Evolutionary conservation across 2,113 vertebrate species (phyloP), one percentile per base, ranked within the genome.

Genomic region (Chascanopsetta lugubris): DNA sequence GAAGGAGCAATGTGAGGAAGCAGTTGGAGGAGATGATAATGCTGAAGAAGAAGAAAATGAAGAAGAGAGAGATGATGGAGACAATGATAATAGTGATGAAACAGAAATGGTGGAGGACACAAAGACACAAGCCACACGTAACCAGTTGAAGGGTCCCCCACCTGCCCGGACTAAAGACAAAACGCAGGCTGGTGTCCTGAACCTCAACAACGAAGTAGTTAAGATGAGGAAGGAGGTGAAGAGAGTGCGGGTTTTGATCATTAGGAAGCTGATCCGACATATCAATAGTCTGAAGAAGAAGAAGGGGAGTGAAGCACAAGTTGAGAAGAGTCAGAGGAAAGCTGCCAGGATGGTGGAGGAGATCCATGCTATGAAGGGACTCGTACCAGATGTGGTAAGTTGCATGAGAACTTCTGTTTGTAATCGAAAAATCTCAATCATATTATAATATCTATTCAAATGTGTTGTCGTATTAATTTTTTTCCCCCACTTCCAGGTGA

Each of bases 181-280:
- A 36, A 67, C 86, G 55, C 22, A 73, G 65, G 22, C 36, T 22
- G 30, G 54, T 2, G 88, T 87, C 42, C 76, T 92, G 47, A 92
- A 92, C 69, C 86, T 93, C 40, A 91, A 90, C 79, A 91, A 92
- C 10, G 91, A 98, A 93, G 95, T 99, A 82, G 95, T 99, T 81
- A 96, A 92, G 87, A 94, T 99, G 96, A 95, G 97, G 81, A 96
- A 93, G 87, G 97, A 97, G 80, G 94, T 99, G 78, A 98, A 95
- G 88, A 94, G 94, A 80, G 89, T 94, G 32, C 94, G 91, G 85
- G 94, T 92, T 51, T 75, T 97, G 71, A 88, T 94, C 74, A 95
- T 96, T 82, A 94, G 97, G 65, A 97, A 92, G 84, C 83, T 98
- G 69, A 93, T 92, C 2, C 93, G 97, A 30, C 94, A 95, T 71